Evolutionary conservation across 2,888 invertebrate species (phyloP).

Genomic region (Orthosia gracilis): DNA sequence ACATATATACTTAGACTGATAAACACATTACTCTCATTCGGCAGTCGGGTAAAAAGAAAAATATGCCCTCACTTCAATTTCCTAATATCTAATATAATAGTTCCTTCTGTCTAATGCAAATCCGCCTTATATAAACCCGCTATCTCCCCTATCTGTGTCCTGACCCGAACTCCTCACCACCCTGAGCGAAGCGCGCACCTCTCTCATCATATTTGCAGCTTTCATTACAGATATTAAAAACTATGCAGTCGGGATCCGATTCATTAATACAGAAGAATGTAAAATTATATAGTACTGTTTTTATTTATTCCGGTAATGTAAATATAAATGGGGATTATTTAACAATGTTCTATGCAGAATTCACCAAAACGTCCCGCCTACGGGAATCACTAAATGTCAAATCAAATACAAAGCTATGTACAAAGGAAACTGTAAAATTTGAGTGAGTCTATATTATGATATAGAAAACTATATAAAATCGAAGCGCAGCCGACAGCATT

Average conservation of each 20-base stretch:
- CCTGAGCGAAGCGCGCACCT: slow-evolving; percentile 70
- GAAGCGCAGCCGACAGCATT: slow-evolving; percentile 54
- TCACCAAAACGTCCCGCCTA: background rate
- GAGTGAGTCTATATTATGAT: slow-evolving; percentile 25
- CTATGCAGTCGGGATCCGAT: slow-evolving; percentile 77
- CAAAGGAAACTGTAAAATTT: slow-evolving; percentile 25
- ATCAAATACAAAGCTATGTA: slow-evolving; percentile 26
- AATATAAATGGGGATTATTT: slow-evolving; percentile 11
- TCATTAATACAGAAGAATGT: slow-evolving; percentile 73
- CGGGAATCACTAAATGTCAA: slow-evolving; percentile 6
- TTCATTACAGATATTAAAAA: slow-evolving; percentile 90
- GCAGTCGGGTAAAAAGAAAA: no score
- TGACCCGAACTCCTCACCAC: slow-evolving; percentile 71
- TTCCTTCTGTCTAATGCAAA: background rate
- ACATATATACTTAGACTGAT: no score
- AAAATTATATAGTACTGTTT: slow-evolving; percentile 16
- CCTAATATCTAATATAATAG: no score
- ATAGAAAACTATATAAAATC: slow-evolving; percentile 60
- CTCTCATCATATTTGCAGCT: slow-evolving; percentile 86
- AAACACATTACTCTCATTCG: no score
- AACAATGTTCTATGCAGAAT: background rate
- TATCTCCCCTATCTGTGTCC: slow-evolving; percentile 21
- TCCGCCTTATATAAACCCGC: slow-evolving; percentile 23
- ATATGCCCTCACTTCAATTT: no score
- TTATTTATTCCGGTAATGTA: slow-evolving; percentile 28